Conservation (phyloP, 1,140 invertebrate genomes). For the Brachionus angularis region DNA sequence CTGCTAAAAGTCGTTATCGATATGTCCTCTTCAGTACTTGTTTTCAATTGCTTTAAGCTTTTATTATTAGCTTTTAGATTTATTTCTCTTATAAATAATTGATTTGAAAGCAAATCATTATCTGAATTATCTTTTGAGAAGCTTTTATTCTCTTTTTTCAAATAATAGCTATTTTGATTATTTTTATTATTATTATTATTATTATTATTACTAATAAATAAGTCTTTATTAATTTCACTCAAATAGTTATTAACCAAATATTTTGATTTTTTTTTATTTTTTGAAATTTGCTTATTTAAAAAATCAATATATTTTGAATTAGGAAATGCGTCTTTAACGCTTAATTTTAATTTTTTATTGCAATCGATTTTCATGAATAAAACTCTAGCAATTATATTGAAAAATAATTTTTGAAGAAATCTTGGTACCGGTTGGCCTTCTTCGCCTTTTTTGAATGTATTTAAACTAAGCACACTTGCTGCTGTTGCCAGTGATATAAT, state of each 20-base stretch:
- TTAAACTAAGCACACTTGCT: conserved; percentile 68
- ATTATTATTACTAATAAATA: too few species aligned
- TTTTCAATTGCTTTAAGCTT: neutral
- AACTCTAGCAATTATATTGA: conserved; percentile 19
- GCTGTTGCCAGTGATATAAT: conserved; percentile 81
- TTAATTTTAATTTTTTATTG: too few species aligned
- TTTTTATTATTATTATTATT: too few species aligned
- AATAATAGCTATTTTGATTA: neutral
- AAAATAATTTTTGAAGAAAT: neutral
- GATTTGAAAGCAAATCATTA: neutral
- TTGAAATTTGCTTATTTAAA: too few species aligned
- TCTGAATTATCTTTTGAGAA: neutral
- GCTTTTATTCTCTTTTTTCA: too few species aligned
- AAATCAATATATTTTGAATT: too few species aligned
- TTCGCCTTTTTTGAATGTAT: conserved; percentile 71
- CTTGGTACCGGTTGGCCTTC: conserved; percentile 4
- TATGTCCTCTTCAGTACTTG: conserved; percentile 4
- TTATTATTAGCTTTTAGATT: neutral
- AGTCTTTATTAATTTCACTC: too few species aligned
- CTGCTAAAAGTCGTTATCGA: too few species aligned
- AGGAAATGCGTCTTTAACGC: too few species aligned
- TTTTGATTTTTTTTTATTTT: too few species aligned
- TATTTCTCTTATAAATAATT: neutral
- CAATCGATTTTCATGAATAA: conserved; percentile 8
- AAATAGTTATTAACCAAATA: too few species aligned